Base-by-base conservation (phyloP, 2,797 vertebrate genomes). In the Poliocrania exsul region DNA sequence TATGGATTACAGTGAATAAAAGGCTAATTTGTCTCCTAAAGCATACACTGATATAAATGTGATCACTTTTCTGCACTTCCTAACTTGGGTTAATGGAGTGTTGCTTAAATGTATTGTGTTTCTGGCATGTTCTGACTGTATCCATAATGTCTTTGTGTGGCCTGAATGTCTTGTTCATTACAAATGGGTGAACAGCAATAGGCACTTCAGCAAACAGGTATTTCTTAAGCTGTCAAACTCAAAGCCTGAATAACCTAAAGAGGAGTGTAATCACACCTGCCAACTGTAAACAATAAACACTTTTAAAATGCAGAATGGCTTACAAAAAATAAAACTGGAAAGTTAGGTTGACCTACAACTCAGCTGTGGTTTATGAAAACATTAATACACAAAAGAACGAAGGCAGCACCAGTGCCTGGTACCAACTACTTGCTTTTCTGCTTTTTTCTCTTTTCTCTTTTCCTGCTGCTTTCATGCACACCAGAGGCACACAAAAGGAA, bases 11-110 rank as follows among this genome's bases (percentile, higher is more conserved):
- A 58, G 65, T 38, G 75, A 78, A 93, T 72, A 91, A 92, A 92
- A 86, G 38, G 69, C 38, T 90, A 74, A 93, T 96, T 92, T 91
- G 57, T 86, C 65, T 83, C 75, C 53, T 91, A 61, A 93, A 86
- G 29, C 35, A 74, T 78, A 78, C 67, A 53, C 57, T 90, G 72
- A 83, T 88, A 96, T 28, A 91, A 92, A 87, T 33, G 61, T 57
- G 69, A 91, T 90, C 60, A 66, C 64, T 91, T 91, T 65, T 65
- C 72, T 88, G 72, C 21, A 26, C 56, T 78, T 72, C 71, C 53
- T 92, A 67, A 71, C 79, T 71, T 89, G 57, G 15, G 65, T 87
- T 89, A 96, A 93, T 88, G 69, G 65, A 92, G 16, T 81, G 57
- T 73, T 91, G 35, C 58, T 77, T 88, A 38, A 37, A 23, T 12